Evolutionary conservation across 2,888 invertebrate species (phyloP), one percentile per base, ranked within the genome.

Genomic region (Clanis bilineata): DNA sequence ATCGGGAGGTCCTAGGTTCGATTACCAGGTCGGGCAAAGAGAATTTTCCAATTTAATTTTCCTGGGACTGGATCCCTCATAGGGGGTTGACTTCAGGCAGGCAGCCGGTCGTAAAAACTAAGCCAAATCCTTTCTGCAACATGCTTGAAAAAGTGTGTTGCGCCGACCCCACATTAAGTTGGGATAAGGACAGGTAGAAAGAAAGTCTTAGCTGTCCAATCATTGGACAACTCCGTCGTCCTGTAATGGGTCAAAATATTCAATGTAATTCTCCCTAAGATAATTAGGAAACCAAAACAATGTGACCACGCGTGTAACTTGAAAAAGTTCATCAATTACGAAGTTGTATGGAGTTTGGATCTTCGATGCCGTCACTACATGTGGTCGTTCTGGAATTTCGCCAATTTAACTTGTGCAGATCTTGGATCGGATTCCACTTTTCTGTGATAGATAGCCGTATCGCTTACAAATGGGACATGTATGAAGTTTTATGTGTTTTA

Each of bases 331-430:
- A 51, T 32, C 51, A 51, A 51, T 51, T 51, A 51, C 32, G 28
- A 51, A 51, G 32, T 51, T 51, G 51, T 15, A 18, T 32, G 28
- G 32, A 32, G 18, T 28, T 45, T 3, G 51, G 51, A 51, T 51
- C 51, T 51, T 51, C 18, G 18, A n/a, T 28, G 18, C 18, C 18
- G 45, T 43, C 55, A 36, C n/a, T 22, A 23, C 47, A 56, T 56
- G 57, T n/a, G 58, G 54, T 44, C 10, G 9, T 18, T 0, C 7
- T 22, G 51, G 62, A 59, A 62, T 62, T 45, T 36, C 22, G 36
- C 59, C 62, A 62, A 62, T 62, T 62, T 41, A 62, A 62, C 62
- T 62, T 62, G 41, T 15, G 23, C 36, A 38, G n/a, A 38, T 39
- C 36, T 39, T 56, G 28, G 18, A 36, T 9, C 36, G 36, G 10